Percentiles rank a stretch among this genome's conserved stretches.
Conservation (phyloP, 2,113 vertebrate genomes). For the Camarhynchus parvulus region DNA sequence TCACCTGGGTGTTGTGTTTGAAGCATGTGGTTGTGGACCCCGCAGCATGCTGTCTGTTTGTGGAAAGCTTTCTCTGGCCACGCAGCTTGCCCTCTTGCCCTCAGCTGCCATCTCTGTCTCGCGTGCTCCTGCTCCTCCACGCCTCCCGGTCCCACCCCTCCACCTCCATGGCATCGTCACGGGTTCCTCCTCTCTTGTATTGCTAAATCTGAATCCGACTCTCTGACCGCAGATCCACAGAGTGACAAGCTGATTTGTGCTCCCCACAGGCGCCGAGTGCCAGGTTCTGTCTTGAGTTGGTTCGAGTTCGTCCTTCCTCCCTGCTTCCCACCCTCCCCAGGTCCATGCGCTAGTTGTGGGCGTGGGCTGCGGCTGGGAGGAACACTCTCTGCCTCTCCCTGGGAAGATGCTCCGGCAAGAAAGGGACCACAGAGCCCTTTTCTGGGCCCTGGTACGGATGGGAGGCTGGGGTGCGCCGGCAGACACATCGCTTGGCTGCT, state of each 20-base stretch:
- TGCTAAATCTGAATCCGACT: constrained; percentile 71
- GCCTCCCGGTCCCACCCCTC: background rate
- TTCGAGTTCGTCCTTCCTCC: constrained; percentile 58
- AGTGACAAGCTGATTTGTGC: constrained; percentile 65
- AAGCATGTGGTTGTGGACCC: constrained; percentile 86
- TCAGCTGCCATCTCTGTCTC: constrained; percentile 46
- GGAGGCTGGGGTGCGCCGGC: constrained; percentile 9
- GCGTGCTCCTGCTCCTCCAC: constrained; percentile 10
- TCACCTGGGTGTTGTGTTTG: constrained; percentile 81
- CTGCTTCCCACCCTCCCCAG: constrained; percentile 55
- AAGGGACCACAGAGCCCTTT: constrained; percentile 7
- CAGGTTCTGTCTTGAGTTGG: constrained; percentile 65
- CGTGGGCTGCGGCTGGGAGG: constrained; percentile 73
- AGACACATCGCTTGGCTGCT: background rate
- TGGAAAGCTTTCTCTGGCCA: constrained; percentile 71
- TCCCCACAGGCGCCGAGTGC: constrained; percentile 61
- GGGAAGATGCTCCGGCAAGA: background rate
- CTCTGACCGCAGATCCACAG: constrained; percentile 64
- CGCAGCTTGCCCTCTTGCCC: constrained; percentile 44
- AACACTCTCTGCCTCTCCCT: constrained; percentile 59
- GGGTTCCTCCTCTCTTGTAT: constrained; percentile 89
- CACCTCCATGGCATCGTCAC: constrained; percentile 78
- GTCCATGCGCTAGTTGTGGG: constrained; percentile 72
- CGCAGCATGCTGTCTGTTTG: constrained; percentile 88
- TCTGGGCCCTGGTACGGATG: constrained; percentile 45